Evolutionary conservation across 1,140 invertebrate species (phyloP).

Genomic region (Diuraphis noxia): DNA sequence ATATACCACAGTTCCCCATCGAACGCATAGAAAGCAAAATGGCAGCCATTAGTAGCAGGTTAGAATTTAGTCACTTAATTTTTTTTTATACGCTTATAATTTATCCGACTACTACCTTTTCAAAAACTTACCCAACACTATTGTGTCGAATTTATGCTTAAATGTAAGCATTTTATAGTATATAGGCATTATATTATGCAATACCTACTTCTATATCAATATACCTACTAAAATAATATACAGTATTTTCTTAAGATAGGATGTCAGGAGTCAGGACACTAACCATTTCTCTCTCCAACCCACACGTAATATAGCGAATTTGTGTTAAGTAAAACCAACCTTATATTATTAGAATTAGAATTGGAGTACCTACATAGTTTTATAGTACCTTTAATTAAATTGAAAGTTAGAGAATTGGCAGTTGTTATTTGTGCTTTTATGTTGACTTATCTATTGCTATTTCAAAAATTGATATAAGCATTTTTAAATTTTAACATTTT

Average conservation of each 20-base stretch:
- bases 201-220: no score
- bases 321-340: background rate
- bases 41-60: constrained; percentile 48
- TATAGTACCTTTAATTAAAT: background rate
- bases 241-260: background rate
- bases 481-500: background rate
- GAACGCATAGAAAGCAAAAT: constrained; percentile 91
- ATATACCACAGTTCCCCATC: constrained; percentile 95
- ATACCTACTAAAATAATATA: background rate
- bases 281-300: background rate
- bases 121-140: background rate
- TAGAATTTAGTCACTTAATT: background rate
- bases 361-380: background rate
- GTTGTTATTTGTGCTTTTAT: background rate
- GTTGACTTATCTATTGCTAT: background rate
- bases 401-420: background rate
- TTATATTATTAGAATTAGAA: background rate
- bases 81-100: background rate
- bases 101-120: no score
- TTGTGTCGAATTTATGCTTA: background rate
- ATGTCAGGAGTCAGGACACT: background rate
- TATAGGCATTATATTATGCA: background rate
- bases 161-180: background rate
- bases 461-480: background rate
- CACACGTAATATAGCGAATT: background rate